These are phyloP conservation scores for Darevskia mixta DNA, from an alignment of 2,797 vertebrate genomes.

Conservation along the genomic window DNA sequence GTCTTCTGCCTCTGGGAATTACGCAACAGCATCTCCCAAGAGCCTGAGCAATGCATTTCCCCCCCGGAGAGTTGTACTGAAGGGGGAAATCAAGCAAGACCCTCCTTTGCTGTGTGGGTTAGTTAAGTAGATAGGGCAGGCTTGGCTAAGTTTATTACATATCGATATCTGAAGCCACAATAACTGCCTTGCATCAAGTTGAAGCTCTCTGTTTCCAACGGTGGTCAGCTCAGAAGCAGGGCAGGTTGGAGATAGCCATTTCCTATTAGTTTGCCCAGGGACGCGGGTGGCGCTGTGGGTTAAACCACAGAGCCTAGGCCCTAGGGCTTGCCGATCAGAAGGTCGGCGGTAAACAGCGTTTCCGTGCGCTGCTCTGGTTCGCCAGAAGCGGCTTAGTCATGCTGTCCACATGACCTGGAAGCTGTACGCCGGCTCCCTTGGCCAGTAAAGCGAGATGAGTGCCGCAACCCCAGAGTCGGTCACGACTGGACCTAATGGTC, in stretches of 20 bases:
- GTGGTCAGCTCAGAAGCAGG: not conserved
- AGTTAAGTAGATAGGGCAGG: not conserved
- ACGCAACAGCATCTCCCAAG: not conserved
- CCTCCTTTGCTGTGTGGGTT: not conserved
- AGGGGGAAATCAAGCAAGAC: not conserved
- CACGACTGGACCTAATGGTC: too few species aligned
- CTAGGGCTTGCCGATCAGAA: too few species aligned
- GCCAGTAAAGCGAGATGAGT: too few species aligned
- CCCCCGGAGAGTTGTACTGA: not conserved
- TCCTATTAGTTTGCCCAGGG: not conserved
- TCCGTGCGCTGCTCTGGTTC: too few species aligned
- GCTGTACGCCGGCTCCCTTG: too few species aligned
- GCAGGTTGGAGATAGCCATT: not conserved
- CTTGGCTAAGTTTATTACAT: not conserved
- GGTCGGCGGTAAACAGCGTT: too few species aligned
- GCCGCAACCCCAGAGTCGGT: too few species aligned
- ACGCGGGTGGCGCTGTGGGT: too few species aligned
- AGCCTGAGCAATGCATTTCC: not conserved
- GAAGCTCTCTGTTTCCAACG: not conserved
- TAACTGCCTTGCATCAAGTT: not conserved
- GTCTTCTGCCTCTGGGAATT: not conserved
- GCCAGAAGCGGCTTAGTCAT: too few species aligned
- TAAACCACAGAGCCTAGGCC: too few species aligned
- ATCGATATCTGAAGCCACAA: not conserved
- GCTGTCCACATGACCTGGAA: too few species aligned